phyloP scores from a whole-genome alignment of 2,888 invertebrate genomes.

The Alloplasta piceator region DNA sequence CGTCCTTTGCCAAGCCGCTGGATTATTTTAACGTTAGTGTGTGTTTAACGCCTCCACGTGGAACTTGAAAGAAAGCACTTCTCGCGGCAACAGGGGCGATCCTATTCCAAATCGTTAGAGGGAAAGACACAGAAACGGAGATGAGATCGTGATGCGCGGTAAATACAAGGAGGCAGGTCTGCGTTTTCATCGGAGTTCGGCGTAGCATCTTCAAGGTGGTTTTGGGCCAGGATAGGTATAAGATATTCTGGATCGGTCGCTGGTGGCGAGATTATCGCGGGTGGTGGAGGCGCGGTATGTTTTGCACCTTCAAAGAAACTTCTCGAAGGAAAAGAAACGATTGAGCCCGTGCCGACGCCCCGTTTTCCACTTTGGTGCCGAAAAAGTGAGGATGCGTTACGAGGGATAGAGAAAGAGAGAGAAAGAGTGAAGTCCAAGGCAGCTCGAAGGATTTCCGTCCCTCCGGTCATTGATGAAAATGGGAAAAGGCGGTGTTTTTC shows the following conservation, averaged over 20 bases:
- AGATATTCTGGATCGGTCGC: conserved; percentile 25
- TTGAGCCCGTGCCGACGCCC: conserved; percentile 52
- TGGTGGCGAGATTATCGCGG: conserved; percentile 50
- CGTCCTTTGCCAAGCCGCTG: conserved; percentile 59
- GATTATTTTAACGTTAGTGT: conserved; percentile 74
- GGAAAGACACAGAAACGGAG: neutral
- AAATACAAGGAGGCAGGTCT: conserved; percentile 49
- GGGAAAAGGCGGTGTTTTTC: conserved; percentile 21
- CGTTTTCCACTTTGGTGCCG: conserved; percentile 40
- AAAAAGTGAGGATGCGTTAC: conserved; percentile 28
- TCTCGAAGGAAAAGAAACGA: conserved; percentile 46
- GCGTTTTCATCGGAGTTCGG: conserved; percentile 34
- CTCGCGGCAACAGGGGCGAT: conserved; percentile 50
- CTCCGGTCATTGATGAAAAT: conserved; percentile 10
- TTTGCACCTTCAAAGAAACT: conserved; percentile 63
- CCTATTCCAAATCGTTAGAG: conserved; percentile 4
- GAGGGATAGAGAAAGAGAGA: neutral
- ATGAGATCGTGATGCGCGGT: conserved; percentile 33
- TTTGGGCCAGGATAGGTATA: conserved; percentile 21
- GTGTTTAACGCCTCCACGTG: conserved; percentile 67
- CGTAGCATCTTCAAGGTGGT: neutral
- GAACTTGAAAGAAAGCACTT: conserved; percentile 20
- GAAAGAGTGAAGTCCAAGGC: conserved; percentile 4
- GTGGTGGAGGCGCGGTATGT: conserved; percentile 53
- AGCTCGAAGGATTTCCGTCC: conserved; percentile 36